Conservation (phyloP, 2,797 vertebrate species). For the Pantherophis vulpinus region DNA sequence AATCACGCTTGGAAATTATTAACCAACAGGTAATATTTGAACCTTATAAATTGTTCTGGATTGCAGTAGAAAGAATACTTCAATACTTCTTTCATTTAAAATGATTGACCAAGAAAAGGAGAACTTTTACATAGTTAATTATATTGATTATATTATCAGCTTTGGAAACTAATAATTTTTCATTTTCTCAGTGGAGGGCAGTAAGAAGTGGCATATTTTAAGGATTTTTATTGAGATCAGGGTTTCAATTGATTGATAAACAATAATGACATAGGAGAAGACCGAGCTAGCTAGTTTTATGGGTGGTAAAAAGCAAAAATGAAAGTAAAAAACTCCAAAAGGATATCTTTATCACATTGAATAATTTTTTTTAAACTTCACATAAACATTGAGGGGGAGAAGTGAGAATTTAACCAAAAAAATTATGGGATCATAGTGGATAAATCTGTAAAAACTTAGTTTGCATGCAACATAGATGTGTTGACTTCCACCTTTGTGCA, state of each 20-base stretch:
- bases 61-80: neutral
- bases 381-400: neutral
- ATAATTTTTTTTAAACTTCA: neutral
- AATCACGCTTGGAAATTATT: constrained; percentile 87
- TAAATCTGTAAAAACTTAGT: neutral
- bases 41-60: neutral
- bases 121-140: neutral
- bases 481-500: neutral
- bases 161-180: neutral
- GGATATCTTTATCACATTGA: neutral
- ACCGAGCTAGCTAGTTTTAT: neutral
- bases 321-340: neutral
- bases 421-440: neutral
- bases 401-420: neutral
- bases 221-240: neutral
- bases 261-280: neutral
- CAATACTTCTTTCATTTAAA: neutral
- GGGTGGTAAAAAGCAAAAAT: neutral
- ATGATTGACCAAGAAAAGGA: neutral
- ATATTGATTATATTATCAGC: neutral
- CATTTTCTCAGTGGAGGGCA: neutral
- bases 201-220: neutral
- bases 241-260: neutral
- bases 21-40: constrained; percentile 85
- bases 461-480: neutral